These are phyloP conservation scores for Phthorimaea operculella DNA, from an alignment of 1,140 invertebrate genomes.

Conservation along the genomic window DNA sequence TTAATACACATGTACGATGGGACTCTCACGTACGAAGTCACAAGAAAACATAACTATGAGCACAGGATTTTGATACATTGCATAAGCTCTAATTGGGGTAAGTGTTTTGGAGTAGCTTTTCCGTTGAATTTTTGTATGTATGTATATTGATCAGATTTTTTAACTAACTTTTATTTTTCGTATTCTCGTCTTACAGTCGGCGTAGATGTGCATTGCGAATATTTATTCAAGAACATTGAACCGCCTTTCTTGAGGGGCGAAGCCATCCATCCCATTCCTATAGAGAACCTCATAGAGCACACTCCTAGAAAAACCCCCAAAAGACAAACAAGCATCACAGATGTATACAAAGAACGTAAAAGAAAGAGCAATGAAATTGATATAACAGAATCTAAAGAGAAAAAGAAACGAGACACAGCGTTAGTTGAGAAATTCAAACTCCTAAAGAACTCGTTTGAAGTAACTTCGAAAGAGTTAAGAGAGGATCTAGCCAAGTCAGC, in stretches of 20 bases:
- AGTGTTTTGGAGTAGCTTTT: constrained; percentile 5
- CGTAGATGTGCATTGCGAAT: constrained; percentile 48
- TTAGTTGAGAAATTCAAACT: constrained; percentile 34
- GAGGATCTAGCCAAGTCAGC: constrained; percentile 21
- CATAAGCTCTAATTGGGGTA: constrained; percentile 58
- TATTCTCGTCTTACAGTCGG: constrained; percentile 48
- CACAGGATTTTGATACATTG: constrained; percentile 55
- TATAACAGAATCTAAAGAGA: constrained; percentile 34
- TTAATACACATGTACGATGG: constrained; percentile 49
- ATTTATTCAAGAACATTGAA: constrained; percentile 36
- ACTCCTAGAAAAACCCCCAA: constrained; percentile 6
- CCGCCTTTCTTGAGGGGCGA: constrained; percentile 1
- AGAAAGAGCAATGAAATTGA: constrained; percentile 30
- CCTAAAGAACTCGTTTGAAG: constrained; percentile 35
- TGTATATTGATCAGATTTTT: no score
- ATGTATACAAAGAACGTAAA: constrained; percentile 37
- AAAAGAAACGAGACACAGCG: constrained; percentile 40
- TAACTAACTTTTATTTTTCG: neutral
- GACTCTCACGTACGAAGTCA: constrained; percentile 41
- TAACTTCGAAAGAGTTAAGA: constrained; percentile 27
- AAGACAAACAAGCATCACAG: constrained; percentile 24
- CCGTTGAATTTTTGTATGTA: no score
- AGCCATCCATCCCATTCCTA: neutral
- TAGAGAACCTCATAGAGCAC: neutral
- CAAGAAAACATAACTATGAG: constrained; percentile 39